Evolutionary conservation across 2,888 invertebrate genomes (phyloP), one percentile per base, ranked within the genome.

Genomic region (Drosophila subquinaria): DNA sequence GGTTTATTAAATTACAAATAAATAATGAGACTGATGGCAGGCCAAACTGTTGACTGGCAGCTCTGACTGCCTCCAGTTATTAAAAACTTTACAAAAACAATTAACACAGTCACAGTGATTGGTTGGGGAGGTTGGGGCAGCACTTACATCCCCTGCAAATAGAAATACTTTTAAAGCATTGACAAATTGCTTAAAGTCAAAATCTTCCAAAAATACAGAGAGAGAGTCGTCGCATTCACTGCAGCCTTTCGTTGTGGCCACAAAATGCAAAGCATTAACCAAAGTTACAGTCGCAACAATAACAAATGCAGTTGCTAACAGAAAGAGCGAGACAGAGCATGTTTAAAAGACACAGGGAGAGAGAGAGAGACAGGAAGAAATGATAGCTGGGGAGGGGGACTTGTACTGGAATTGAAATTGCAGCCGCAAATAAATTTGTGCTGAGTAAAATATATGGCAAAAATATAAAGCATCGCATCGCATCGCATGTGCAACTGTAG

Each of bases 1-100:
- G 78, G 89, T 85, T 88, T 86, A 86, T 86, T 86, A 85, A 89
- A 89, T 86, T 88, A 86, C 89, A 86, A 86, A 89, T 86, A 86
- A 89, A 89, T 86, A 86, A 86, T 89, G 86, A 88, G 86, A 89
- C 89, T 88, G 89, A 86, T 88, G 86, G 88, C 76, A 70, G 76
- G 68, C 48, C 76, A 66, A 80, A 76, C 65, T 66, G 76, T 79
- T 79, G 76, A 80, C 79, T 69, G 79, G 81, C 81, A 74, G 71
- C 60, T 48, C 57, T 48, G 43, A 51, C 59, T 35, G 42, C 40
- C 52, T 17, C 64, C 67, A 88, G 89, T 88, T 89, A 86, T 86
- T 86, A 89, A 88, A 88, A 86, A 86, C 76, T 86, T 86, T 67
- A 88, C 88, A 76, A 81, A 86, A 86, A 89, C 86, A 86, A 86